Percentiles rank a stretch among this genome's conserved stretches.
These are phyloP conservation scores for Amiota minor DNA, from an alignment of 2,888 invertebrate genomes.

Conservation along the genomic window DNA sequence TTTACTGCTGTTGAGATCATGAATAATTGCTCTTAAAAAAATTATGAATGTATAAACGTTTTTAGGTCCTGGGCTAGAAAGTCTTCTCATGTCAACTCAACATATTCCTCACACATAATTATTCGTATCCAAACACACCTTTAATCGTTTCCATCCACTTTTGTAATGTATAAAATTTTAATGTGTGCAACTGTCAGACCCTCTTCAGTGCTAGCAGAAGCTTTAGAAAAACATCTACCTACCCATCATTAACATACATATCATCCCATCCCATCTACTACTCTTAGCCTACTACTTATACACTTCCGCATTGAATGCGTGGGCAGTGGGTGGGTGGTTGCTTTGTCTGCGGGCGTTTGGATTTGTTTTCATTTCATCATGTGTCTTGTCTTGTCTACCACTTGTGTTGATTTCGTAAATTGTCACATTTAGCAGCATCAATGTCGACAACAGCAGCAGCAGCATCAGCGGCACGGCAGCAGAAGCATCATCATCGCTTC, in stretches of 20 bases:
- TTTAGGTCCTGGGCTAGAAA: not conserved
- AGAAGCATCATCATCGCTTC: not conserved
- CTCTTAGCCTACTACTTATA: constrained; percentile 3
- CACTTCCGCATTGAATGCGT: constrained; percentile 29
- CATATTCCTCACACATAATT: not conserved
- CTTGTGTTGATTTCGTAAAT: constrained; percentile 56
- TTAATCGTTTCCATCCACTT: not conserved
- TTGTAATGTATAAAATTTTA: constrained; percentile 19
- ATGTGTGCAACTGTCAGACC: constrained; percentile 28
- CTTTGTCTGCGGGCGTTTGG: constrained; percentile 2
- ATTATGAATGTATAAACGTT: constrained; percentile 24
- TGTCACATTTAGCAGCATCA: constrained; percentile 39
- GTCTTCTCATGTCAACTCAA: not conserved
- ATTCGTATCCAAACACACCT: not conserved
- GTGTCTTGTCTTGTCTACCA: constrained; percentile 50
- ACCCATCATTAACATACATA: not conserved
- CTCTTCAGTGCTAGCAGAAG: constrained; percentile 1
- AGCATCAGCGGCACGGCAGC: not conserved
- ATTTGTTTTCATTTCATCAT: constrained; percentile 39
- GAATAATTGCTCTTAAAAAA: constrained; percentile 46
- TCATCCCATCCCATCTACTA: constrained; percentile 26
- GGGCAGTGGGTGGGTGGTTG: not conserved
- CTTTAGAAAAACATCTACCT: not conserved
- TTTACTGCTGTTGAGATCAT: constrained; percentile 31
- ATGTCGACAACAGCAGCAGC: not conserved